Conservation (phyloP, 53 echinoderm and acorn worm species). For the Echinarachnius parma region DNA sequence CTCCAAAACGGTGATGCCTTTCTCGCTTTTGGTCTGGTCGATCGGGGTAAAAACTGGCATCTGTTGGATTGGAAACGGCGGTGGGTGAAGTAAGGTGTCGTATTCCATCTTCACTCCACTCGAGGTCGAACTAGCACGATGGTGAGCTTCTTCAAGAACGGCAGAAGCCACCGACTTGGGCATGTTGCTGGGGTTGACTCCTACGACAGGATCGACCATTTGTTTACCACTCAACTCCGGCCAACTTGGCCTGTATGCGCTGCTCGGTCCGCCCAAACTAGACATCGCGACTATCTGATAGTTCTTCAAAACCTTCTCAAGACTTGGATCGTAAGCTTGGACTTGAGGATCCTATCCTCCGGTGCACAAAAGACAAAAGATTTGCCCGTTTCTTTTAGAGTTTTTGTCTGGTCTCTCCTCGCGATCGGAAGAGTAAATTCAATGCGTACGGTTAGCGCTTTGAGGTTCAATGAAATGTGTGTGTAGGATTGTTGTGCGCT, state of each 20-base stretch:
- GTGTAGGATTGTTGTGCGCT: no score
- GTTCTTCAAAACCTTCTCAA: constrained; percentile 97
- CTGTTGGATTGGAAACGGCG: constrained; percentile 97
- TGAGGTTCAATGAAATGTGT: no score
- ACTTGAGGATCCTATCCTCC: constrained; percentile 82
- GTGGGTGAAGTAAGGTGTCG: constrained; percentile 76
- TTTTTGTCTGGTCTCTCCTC: constrained; percentile 28
- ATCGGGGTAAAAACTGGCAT: constrained; percentile 99
- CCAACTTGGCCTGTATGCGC: constrained; percentile 52
- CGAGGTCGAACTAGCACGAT: constrained; percentile 26
- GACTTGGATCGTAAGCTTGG: constrained; percentile 66
- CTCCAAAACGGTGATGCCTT: constrained; percentile 80
- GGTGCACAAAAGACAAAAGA: constrained; percentile 22
- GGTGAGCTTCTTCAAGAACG: constrained; percentile 30
- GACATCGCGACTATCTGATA: constrained; percentile 98
- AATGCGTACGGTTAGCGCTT: no score
- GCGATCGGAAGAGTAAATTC: not conserved
- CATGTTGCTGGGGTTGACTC: constrained; percentile 22
- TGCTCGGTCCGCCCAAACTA: constrained; percentile 97
- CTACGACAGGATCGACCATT: constrained; percentile 28
- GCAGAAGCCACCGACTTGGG: constrained; percentile 20
- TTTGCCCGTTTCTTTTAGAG: constrained; percentile 16
- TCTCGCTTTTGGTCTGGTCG: constrained; percentile 90
- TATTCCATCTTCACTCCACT: constrained; percentile 74
- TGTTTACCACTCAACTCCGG: constrained; percentile 49